Evolutionary conservation across 2,113 vertebrate genomes (phyloP), one percentile per base, ranked within the genome.

Genomic region (Elephantulus edwardii): DNA sequence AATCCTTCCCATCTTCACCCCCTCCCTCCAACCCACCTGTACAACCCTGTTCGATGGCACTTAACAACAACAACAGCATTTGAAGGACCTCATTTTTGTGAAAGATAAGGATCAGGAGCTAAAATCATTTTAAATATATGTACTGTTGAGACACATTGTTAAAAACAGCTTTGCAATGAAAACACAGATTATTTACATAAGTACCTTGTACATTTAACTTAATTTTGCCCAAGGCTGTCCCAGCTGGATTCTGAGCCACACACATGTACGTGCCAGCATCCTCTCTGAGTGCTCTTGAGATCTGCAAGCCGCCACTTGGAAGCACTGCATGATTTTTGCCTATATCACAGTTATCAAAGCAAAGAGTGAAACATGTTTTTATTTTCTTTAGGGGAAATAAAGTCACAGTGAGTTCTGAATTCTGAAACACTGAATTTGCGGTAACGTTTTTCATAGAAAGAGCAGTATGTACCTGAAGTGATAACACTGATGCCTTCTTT

Each of bases 161-260:
- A 72, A 12, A 71, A 38, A 72, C 24, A 42, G 7, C 8, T 77
- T 35, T 70, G 79, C 50, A 52, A 68, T 30, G 28, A 81, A 87
- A 35, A 66, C 33, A 68, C 0, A 70, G 42, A 48, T 28, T 20
- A 33, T 38, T 38, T 22, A 52, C 11, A 38, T 9, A 90, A 89
- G 91, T 96, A 99, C 99, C 98, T 98, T 99, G 99, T 62, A 99
- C 98, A 97, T 98, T 98, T 87, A 99, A 97, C 96, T 98, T 99
- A 94, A 98, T 98, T 96, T 99, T 99, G 33, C 98, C 98, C 89
- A 99, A 95, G 9, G 99, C 99, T 0, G 99, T 99, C 28, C 99
- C 99, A 58, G 99, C 98, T 92, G 98, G 97, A 93, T 99, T 99
- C 95, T 99, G 99, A 95, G 99, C 99, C 94, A 99, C 98, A 89